Percentiles rank a stretch among this genome's conserved stretches.
Evolutionary conservation across 23 tunicate genomes (phyloP).

Genomic region (Clavelina lepadiformis): DNA sequence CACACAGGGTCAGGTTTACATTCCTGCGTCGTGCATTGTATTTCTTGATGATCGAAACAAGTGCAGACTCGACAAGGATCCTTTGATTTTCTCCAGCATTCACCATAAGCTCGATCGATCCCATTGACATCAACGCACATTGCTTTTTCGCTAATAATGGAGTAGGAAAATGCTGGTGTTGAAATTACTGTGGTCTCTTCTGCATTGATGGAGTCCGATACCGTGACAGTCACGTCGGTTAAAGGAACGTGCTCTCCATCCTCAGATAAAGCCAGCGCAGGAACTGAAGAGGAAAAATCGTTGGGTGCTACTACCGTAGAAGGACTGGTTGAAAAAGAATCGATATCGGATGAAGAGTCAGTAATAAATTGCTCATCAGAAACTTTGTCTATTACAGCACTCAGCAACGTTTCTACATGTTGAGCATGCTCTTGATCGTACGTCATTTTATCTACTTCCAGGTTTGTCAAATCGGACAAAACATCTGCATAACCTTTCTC

Average conservation of each 20-base stretch:
- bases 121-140: constrained; percentile 67
- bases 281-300: too few species aligned
- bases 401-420: background rate
- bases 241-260: too few species aligned
- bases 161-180: constrained; percentile 22
- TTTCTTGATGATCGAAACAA: constrained; percentile 50
- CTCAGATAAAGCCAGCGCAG: too few species aligned
- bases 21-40: constrained; percentile 33
- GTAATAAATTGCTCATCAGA: background rate
- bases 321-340: background rate
- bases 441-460: too few species aligned
- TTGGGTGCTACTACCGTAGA: background rate
- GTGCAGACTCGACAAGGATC: constrained; percentile 62
- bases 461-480: too few species aligned
- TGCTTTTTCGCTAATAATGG: constrained; percentile 44
- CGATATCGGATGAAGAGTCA: background rate
- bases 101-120: constrained; percentile 67
- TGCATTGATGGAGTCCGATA: too few species aligned
- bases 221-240: too few species aligned
- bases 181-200: too few species aligned
- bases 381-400: background rate
- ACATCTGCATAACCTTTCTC: too few species aligned
- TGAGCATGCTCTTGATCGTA: background rate
- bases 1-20: constrained; percentile 40
- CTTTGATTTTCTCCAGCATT: constrained; percentile 62